Percentiles rank a stretch among this genome's conserved stretches.
Conservation (phyloP, 2,888 invertebrate genomes). For the Linnaemya tessellans region DNA sequence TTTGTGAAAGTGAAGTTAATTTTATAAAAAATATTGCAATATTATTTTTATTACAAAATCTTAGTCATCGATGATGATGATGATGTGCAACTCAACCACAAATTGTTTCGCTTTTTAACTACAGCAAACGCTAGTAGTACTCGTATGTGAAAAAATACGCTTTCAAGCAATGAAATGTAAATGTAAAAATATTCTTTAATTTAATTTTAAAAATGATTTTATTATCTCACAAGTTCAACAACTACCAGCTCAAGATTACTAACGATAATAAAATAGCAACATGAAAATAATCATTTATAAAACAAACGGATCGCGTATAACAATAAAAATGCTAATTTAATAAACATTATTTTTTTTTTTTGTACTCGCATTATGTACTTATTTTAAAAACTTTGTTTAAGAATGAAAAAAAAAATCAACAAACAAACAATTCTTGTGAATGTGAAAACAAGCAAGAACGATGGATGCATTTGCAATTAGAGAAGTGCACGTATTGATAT, state of each 20-base stretch:
- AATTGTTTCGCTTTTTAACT: neutral
- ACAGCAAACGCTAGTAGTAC: neutral
- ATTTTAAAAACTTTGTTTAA: constrained; percentile 5
- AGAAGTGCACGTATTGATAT: neutral
- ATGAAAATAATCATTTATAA: constrained; percentile 51
- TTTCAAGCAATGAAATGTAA: constrained; percentile 33
- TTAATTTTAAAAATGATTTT: constrained; percentile 54
- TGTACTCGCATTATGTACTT: constrained; percentile 27
- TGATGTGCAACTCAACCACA: constrained; percentile 20
- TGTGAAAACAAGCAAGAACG: neutral
- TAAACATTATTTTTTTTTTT: constrained; percentile 37
- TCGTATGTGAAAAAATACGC: no score
- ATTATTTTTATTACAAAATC: constrained; percentile 37
- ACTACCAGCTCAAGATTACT: constrained; percentile 56
- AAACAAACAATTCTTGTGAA: neutral
- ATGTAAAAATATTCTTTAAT: constrained; percentile 47
- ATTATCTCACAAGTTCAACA: constrained; percentile 70
- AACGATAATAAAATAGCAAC: constrained; percentile 56
- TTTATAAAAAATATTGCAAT: constrained; percentile 7
- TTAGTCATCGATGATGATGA: constrained; percentile 49
- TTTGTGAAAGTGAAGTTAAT: constrained; percentile 21
- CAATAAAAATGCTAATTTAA: constrained; percentile 70
- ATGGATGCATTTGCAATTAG: constrained; percentile 7
- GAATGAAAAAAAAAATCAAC: constrained; percentile 1
- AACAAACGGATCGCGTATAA: constrained; percentile 68